These are phyloP conservation scores for Camelus bactrianus DNA, from an alignment of 2,113 vertebrate genomes.

Conservation along the genomic window DNA sequence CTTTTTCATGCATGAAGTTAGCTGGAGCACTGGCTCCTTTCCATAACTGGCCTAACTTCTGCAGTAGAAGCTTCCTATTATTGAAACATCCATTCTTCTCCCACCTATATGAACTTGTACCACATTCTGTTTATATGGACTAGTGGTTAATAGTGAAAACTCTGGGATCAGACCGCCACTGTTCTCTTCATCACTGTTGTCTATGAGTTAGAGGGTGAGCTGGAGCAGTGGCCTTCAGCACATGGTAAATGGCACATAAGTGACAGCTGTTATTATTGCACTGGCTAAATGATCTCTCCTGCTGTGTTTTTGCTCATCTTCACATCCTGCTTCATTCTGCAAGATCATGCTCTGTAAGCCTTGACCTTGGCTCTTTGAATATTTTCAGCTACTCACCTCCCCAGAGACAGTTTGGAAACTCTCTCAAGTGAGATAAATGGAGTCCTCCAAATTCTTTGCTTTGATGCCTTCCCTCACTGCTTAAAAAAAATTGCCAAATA, in stretches of 20 bases:
- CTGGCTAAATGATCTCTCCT: neutral
- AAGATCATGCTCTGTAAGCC: neutral
- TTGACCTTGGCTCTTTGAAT: conserved; percentile 26
- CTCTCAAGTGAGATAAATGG: neutral
- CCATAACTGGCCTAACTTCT: neutral
- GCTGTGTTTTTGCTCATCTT: neutral
- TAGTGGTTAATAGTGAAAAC: neutral
- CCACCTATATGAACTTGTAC: neutral
- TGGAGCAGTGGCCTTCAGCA: neutral
- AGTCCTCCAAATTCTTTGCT: neutral
- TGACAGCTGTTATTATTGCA: neutral
- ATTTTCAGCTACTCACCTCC: neutral
- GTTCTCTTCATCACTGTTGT: neutral
- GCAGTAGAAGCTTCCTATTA: neutral
- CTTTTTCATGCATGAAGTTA: neutral
- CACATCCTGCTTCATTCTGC: neutral
- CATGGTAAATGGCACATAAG: neutral
- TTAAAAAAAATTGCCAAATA: neutral
- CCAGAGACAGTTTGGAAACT: conserved; percentile 27
- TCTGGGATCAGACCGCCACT: neutral
- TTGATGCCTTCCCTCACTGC: neutral
- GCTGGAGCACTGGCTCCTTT: neutral
- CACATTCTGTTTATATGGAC: neutral
- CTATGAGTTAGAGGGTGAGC: neutral
- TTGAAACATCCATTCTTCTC: neutral